Base-by-base conservation (phyloP, 2,113 vertebrate genomes). In the Nipponia nippon region DNA sequence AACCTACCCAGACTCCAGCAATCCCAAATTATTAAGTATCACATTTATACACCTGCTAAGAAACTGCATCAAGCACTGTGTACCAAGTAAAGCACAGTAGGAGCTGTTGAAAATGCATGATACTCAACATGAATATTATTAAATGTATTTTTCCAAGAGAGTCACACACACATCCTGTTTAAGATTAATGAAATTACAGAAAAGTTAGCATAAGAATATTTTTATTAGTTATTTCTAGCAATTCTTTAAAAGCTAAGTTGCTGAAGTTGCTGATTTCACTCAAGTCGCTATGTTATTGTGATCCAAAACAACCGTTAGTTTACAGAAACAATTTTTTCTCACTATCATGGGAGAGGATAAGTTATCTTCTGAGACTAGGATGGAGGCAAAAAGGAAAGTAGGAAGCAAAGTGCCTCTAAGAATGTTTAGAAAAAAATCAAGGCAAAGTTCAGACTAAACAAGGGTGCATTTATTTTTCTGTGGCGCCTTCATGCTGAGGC, bases 371-470 rank as follows among this genome's bases (percentile, higher is more conserved):
- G 16, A 94, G 72, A 92, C 36, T 62, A 83, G 61, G n/a, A 92
- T 50, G 52, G 13, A 81, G 55, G 50, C 53, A 85, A 38, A 69
- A 85, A 83, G 67, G 32, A 90, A 79, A 95, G 20, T 14, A 69
- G 47, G 52, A 72, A 71, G 42, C 50, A 59, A 66, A 85, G 36
- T 15, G 42, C 55, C 34, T 81, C 40, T 9, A 70, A 62, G 46
- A 83, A 87, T 47, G 63, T 81, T 89, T 75, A 83, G 34, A 38
- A 93, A 87, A 85, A 94, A 91, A 69, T 30, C 49, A 87, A 91
- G 76, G 69, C 83, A 30, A 93, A 83, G 62, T 84, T 89, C 87
- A 97, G 69, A 93, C 67, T 83, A 93, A 91, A 94, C 76, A 95
- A 81, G 77, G 27, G 8, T 62, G 49, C 27, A 49, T 83, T 94